Percentiles rank a stretch among this genome's conserved stretches.
Conservation (phyloP, 2,888 invertebrate genomes). For the Orchestes rusci region DNA sequence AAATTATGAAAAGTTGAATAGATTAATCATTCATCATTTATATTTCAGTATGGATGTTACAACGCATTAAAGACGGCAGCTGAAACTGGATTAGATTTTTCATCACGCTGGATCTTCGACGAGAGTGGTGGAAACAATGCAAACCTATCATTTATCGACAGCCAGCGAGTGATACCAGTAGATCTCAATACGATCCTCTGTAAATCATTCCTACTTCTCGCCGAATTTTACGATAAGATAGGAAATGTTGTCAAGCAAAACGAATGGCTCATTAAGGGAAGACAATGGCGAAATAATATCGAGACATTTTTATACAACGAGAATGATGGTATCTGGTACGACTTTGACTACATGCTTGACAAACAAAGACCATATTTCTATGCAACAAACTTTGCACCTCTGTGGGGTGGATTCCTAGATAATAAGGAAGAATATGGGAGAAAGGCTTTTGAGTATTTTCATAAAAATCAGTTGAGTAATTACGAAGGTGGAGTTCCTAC, state of each 20-base stretch:
- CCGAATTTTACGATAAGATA: slow-evolving; percentile 52
- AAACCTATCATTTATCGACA: slow-evolving; percentile 56
- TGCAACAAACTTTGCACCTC: slow-evolving; percentile 63
- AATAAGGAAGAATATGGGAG: slow-evolving; percentile 41
- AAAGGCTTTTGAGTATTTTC: slow-evolving; percentile 50
- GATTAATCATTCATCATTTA: neutral
- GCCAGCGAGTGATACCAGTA: slow-evolving; percentile 66
- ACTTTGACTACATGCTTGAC: slow-evolving; percentile 57
- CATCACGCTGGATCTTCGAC: slow-evolving; percentile 67
- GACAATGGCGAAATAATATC: slow-evolving; percentile 55
- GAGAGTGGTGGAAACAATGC: slow-evolving; percentile 50
- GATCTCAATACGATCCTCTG: slow-evolving; percentile 75
- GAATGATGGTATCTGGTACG: slow-evolving; percentile 68
- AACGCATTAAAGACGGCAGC: slow-evolving; percentile 44
- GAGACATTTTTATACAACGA: slow-evolving; percentile 68
- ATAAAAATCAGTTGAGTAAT: slow-evolving; percentile 41
- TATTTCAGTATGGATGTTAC: slow-evolving; percentile 29
- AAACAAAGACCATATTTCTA: slow-evolving; percentile 59
- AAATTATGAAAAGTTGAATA: too few species aligned
- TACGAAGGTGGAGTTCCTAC: slow-evolving; percentile 59
- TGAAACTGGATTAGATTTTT: slow-evolving; percentile 87
- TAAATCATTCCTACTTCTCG: slow-evolving; percentile 57
- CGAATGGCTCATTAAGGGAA: slow-evolving; percentile 49
- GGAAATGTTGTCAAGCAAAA: slow-evolving; percentile 45
- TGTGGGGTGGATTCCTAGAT: slow-evolving; percentile 54